A percentile compares a stretch with the other conserved stretches of the same genome.
Conservation (phyloP, 1,140 invertebrate genomes). For the Chironomus striatipennis region DNA sequence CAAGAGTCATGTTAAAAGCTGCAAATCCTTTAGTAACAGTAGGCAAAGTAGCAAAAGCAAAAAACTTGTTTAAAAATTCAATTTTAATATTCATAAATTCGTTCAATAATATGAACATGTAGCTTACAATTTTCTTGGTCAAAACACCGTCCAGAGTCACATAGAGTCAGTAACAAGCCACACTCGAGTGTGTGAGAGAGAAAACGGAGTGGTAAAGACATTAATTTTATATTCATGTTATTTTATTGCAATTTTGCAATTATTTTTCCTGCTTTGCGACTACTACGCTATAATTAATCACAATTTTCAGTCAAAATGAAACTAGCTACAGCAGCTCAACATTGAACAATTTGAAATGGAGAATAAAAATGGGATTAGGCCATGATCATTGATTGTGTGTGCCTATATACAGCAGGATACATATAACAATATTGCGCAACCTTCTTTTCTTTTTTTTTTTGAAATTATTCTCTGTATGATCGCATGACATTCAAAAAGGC, state of each 20-base stretch:
- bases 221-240: conserved; percentile 8
- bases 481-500: conserved; percentile 5
- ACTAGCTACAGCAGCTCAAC: neutral
- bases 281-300: conserved; percentile 15
- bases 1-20: neutral
- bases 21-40: neutral
- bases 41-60: no score
- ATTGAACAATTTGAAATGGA: neutral
- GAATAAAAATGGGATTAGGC: conserved; percentile 3
- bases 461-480: neutral
- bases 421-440: neutral
- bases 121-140: no score
- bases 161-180: no score
- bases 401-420: neutral
- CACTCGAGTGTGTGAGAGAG: no score
- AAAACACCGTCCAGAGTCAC: neutral
- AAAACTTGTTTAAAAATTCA: no score
- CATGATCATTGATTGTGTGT: conserved; percentile 9
- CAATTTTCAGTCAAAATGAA: neutral
- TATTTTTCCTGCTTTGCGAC: neutral
- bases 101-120: no score
- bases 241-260: conserved; percentile 11
- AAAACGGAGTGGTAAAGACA: neutral
- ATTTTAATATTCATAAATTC: no score
- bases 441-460: neutral